Evolutionary conservation across 2,888 invertebrate species (phyloP), one percentile per base, ranked within the genome.

Genomic region (Agrypnus murinus): DNA sequence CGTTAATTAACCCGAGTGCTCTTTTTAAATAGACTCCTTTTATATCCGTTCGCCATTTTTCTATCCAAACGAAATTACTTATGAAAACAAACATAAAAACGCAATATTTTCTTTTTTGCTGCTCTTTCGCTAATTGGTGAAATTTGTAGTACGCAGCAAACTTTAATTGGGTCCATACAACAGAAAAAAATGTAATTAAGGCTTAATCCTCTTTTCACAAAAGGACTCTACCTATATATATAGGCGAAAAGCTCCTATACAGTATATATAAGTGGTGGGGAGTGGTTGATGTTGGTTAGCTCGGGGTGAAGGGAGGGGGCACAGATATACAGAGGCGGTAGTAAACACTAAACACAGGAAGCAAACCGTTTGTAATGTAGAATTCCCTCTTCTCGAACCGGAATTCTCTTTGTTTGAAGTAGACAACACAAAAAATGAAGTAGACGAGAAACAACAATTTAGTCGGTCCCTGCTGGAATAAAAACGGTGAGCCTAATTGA

Each of bases 401-500:
- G 57, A 62, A 64, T 64, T 59, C 71, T 71, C 67, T 67, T 71
- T 68, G 68, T 71, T 71, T 71, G 66, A 66, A 66, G 71, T 63
- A 71, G 67, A 64, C 71, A 71, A 69, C 60, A 57, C 62, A 65
- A 69, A 65, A 72, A 72, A 65, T 69, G 69, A 65, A 69, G 72
- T 72, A 69, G 72, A 72, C 69, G 65, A 72, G 65, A 62, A 72
- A 69, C 69, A 63, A 65, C 68, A 69, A 69, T 72, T 65, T 65
- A 72, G 69, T 62, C 57, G 64, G 69, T 65, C 69, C 65, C 69
- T 62, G 53, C 43, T 45, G 69, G 69, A 69, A 66, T 69, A 69
- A 72, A 72, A 72, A 72, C 60, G 53, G 65, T 58, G 69, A 69
- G 65, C 69, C 72, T 72, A 72, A 72, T 72, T 72, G 72, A 72